Base-by-base conservation (phyloP, 1,140 invertebrate species). In the Drosophila mayri region DNA sequence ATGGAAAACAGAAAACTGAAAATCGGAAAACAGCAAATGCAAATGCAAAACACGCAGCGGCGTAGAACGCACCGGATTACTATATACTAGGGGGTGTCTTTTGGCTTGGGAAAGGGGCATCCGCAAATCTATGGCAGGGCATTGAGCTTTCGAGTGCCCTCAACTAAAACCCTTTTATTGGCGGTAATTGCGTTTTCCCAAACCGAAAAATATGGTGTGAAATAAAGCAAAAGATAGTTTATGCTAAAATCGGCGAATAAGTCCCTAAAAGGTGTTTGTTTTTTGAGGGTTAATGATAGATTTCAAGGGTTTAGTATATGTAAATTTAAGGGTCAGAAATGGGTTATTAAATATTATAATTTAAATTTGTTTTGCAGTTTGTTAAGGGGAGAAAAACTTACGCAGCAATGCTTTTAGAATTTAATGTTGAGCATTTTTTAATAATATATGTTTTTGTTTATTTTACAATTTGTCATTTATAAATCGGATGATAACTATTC, bases 1-100 rank as follows among this genome's bases (percentile, higher is more conserved):
- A 49, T 14, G 2, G 46, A 6, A 37, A 78, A 22, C 58, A 40
- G 57, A 73, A 57, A 85, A 74, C 50, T 22, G 20, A 46, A 47
- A 47, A 47, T 47, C 44, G 22, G 22, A 47, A 57, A 85, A 75
- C 57, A 35, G 50, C 49, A 77, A 57, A 59, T 66, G 50, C 62
- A 79, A 84, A 81, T 79, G 80, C 81, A 79, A 84, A 83, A 68
- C 57, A 82, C 73, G 63, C 71, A 70, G 73, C 52, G 63, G 50
- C 80, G 73, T 47, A 35, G 44, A 79, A 54, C 68, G 52, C 44
- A 58, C 49, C 35, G 68, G 65, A 72, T 81, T 73, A 59, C 52
- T 22, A n/a, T 55, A 25, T 38, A 40, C 52, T 11, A 38, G 11
- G 37, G 40, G 70, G 37, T 38, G 6, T 12, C 47, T 28, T 35